These are phyloP conservation scores for Sciurus carolinensis DNA, from an alignment of 2,797 vertebrate species.

Conservation along the genomic window DNA sequence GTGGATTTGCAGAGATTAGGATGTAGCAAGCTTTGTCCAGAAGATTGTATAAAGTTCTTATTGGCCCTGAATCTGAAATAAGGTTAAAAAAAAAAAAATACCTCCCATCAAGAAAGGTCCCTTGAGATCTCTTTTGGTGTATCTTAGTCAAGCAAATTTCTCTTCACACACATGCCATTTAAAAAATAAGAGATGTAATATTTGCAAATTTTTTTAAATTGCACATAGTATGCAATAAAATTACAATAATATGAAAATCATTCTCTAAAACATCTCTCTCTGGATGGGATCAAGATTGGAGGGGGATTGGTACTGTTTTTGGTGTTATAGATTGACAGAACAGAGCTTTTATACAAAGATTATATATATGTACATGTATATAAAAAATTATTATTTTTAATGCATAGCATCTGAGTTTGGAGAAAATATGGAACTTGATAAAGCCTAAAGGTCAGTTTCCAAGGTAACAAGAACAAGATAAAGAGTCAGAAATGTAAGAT, in stretches of 20 bases:
- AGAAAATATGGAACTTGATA: conserved; percentile 58
- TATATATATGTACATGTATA: background rate
- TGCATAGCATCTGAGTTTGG: conserved; percentile 47
- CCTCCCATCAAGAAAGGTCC: conserved; percentile 79
- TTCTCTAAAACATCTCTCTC: background rate
- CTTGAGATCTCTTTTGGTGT: conserved; percentile 83
- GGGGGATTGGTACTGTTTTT: background rate
- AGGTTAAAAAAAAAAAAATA: conserved; percentile 72
- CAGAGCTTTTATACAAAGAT: background rate
- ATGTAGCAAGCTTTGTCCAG: conserved; percentile 87
- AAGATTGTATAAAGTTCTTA: conserved; percentile 87
- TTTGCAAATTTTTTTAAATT: background rate
- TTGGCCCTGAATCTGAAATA: conserved; percentile 88
- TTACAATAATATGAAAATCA: background rate
- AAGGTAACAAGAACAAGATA: conserved; percentile 53
- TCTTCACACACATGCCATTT: conserved; percentile 65
- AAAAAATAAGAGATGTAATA: conserved; percentile 63
- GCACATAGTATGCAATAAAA: background rate
- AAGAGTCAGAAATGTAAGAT: conserved; percentile 32
- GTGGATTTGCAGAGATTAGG: conserved; percentile 90
- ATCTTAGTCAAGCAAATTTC: conserved; percentile 65
- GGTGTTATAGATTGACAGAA: background rate
- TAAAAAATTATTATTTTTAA: background rate
- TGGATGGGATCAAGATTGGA: background rate
- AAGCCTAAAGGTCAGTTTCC: conserved; percentile 42